These are phyloP conservation scores for Leptogaster cylindrica DNA, from an alignment of 2,888 invertebrate species.

Conservation along the genomic window DNA sequence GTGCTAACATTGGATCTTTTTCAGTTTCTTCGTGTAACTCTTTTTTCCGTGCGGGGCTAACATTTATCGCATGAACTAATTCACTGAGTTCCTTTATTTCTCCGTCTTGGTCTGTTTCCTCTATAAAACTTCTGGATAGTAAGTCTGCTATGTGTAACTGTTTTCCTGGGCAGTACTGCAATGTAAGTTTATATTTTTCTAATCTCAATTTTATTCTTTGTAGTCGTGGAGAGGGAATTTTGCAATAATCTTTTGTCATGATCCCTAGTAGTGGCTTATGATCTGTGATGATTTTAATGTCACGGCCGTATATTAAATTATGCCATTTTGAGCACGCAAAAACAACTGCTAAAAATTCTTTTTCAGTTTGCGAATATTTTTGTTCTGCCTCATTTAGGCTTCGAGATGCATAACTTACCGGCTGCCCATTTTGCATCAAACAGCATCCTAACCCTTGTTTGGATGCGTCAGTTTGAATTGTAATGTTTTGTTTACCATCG, in stretches of 20 bases:
- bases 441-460: constrained; percentile 46
- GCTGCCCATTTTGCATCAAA: constrained; percentile 46
- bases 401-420: constrained; percentile 43
- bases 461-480: constrained; percentile 44
- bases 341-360: constrained; percentile 47
- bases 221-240: constrained; percentile 48
- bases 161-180: constrained; percentile 50
- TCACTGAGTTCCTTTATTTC: constrained; percentile 42
- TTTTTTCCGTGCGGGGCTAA: constrained; percentile 8
- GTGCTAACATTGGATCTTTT: constrained; percentile 10
- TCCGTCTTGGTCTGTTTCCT: neutral
- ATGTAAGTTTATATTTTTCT: constrained; percentile 48
- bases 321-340: constrained; percentile 49
- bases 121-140: constrained; percentile 43
- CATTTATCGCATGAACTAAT: constrained; percentile 13
- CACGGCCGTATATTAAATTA: constrained; percentile 48
- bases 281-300: constrained; percentile 43
- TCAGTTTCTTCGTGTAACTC: constrained; percentile 36
- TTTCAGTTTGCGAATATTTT: constrained; percentile 45
- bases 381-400: constrained; percentile 44
- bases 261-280: constrained; percentile 45
- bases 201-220: constrained; percentile 49
- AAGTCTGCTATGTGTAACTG: constrained; percentile 47
- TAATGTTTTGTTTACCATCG: constrained; percentile 43
- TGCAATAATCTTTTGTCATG: constrained; percentile 44